Conservation (phyloP, 2,797 vertebrate species). For the Psittacula derbiana region DNA sequence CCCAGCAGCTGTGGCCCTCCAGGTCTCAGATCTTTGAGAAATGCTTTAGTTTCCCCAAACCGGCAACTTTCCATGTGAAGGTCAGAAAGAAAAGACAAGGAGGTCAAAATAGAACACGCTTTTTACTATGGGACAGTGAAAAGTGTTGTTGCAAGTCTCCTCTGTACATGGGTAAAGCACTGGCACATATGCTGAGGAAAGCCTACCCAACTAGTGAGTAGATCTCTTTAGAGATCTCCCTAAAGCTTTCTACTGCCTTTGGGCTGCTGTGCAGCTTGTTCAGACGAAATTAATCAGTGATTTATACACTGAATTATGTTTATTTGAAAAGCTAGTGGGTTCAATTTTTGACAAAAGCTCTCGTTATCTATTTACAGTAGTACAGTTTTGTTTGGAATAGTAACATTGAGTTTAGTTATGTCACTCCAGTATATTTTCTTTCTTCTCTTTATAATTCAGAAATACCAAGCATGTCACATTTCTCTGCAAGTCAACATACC, state of each 20-base stretch:
- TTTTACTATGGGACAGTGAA: neutral
- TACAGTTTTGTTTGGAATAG: neutral
- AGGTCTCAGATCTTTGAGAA: neutral
- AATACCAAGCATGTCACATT: neutral
- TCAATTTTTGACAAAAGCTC: neutral
- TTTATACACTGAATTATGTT: neutral
- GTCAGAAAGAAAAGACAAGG: neutral
- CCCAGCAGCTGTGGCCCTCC: neutral
- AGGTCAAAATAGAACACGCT: neutral
- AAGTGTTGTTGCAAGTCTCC: neutral
- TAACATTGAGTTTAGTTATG: neutral
- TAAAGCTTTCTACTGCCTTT: neutral
- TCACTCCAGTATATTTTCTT: neutral
- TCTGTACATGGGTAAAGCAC: neutral
- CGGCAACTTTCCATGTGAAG: neutral
- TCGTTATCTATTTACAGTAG: neutral
- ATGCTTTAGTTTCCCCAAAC: neutral
- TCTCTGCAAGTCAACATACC: neutral
- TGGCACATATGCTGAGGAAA: neutral
- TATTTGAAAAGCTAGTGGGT: neutral
- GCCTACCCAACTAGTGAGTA: neutral
- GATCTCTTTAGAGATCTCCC: neutral
- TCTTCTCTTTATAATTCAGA: neutral
- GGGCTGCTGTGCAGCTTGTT: neutral
- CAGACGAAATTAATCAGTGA: neutral